Evolutionary conservation across 2,888 invertebrate genomes (phyloP).

Genomic region (Drosophila affinis): DNA sequence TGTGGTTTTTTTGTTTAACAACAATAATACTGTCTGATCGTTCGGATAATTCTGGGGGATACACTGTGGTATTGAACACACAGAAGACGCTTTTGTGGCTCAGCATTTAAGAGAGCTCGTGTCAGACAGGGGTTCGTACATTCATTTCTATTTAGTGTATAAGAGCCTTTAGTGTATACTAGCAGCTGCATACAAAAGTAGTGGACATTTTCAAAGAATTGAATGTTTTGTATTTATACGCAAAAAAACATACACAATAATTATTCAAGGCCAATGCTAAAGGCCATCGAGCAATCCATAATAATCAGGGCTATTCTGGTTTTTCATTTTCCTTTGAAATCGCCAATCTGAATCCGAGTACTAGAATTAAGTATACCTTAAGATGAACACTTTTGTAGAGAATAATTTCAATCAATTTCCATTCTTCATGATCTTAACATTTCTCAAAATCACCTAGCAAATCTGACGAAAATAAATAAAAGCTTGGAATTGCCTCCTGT

Average conservation of each 20-base stretch:
- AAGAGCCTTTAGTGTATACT: constrained; percentile 4
- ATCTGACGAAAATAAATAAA: constrained; percentile 13
- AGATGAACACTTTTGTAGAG: not conserved
- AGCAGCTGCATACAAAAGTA: constrained; percentile 53
- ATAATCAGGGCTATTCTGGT: not conserved
- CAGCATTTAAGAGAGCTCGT: constrained; percentile 37
- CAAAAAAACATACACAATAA: constrained; percentile 30
- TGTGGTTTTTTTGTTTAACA: constrained; percentile 3
- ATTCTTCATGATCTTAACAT: not conserved
- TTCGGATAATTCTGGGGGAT: constrained; percentile 6
- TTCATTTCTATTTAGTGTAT: constrained; percentile 12
- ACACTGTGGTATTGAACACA: not conserved
- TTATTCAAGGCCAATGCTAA: constrained; percentile 17
- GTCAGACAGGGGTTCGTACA: constrained; percentile 23
- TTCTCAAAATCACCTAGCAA: constrained; percentile 1
- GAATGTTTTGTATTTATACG: constrained; percentile 1
- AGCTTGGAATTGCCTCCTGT: not conserved
- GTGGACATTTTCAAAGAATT: constrained; percentile 22
- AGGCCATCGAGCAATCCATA: constrained; percentile 37
- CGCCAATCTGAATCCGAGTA: constrained; percentile 3
- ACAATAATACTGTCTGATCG: constrained; percentile 44
- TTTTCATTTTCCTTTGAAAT: not conserved
- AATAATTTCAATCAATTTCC: not conserved
- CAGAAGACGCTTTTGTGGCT: constrained; percentile 6
- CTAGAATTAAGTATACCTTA: not conserved